Evolutionary conservation across 2,888 invertebrate species (phyloP).

Genomic region (Drosophila cracens): DNA sequence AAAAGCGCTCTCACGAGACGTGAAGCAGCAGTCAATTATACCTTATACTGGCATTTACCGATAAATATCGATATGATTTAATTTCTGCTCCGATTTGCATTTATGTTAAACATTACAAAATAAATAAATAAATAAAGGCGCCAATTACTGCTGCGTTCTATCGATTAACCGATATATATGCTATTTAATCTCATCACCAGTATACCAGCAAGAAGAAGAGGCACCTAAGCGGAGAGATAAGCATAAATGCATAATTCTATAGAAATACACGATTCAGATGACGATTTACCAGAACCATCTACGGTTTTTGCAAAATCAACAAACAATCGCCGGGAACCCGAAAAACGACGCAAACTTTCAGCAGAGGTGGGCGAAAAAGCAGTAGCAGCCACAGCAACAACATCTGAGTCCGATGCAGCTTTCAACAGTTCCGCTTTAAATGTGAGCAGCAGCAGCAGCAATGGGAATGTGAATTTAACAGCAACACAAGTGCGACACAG

Average conservation of each 20-base stretch:
- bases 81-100: slow-evolving; percentile 60
- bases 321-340: slow-evolving; percentile 17
- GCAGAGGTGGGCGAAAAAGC: background rate
- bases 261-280: slow-evolving; percentile 70
- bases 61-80: slow-evolving; percentile 92
- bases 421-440: background rate
- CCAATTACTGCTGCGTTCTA: background rate
- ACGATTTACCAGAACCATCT: slow-evolving; percentile 35
- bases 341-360: slow-evolving; percentile 14
- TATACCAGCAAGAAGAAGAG: slow-evolving; percentile 10
- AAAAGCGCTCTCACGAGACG: slow-evolving; percentile 97
- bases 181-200: background rate
- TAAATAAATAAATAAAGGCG: background rate
- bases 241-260: slow-evolving; percentile 47
- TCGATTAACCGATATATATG: slow-evolving; percentile 18
- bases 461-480: background rate
- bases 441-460: slow-evolving; percentile 1
- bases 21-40: slow-evolving; percentile 95
- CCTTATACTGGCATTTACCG: slow-evolving; percentile 96
- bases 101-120: slow-evolving; percentile 50
- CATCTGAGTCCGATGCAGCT: slow-evolving; percentile 23
- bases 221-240: background rate
- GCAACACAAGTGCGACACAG: slow-evolving; percentile 42
- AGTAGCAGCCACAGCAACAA: background rate
- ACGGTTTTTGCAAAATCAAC: slow-evolving; percentile 4